Base-by-base conservation (phyloP, 2,113 vertebrate genomes). In the Xiphophorus couchianus region DNA sequence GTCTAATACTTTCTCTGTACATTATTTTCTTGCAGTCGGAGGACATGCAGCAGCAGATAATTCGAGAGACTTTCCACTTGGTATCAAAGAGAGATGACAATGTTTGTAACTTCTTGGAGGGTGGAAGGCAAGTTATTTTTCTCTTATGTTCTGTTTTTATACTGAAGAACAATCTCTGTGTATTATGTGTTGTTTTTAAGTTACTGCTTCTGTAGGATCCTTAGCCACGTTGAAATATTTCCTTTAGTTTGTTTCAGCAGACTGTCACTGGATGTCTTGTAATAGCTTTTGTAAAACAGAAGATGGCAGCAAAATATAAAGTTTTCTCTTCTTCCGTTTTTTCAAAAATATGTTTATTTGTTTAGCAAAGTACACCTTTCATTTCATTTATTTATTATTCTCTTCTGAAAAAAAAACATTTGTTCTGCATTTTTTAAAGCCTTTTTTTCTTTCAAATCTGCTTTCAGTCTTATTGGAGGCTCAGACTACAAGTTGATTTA, bases 31-130 rank as follows among this genome's bases (percentile, higher is more conserved):
- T 65, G n/a, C 82, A 98, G 97, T 93, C 96, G 0, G 97, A 98
- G 85, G 97, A 98, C 73, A 94, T 94, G 83, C 97, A 99, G 86
- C 97, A 98, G 88, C 97, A 98, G 90, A 97, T 98, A 5, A 95
- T 99, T 68, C 94, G 97, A 0, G 97, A 99, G 86, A 97, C 96
- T 3, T 98, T 99, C 89, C 97, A 98, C 84, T 92, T 99, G 79
- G 97, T 99, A 13, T 97, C 97, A 25, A 97, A 97, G 89, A 94
- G 97, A 58, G 97, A 98, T 11, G 96, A 98, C 89, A 98, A 97
- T 61, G 96, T 98, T 85, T 98, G 97, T 92, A 99, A 97, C 86
- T 99, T 98, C 91, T 86, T 98, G 74, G 97, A 98, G 90, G 96
- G 97, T 0, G 96, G 97, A 90, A 97, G 97, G 97, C 93, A 88